Base-by-base conservation (phyloP, 1,140 invertebrate species). In the Mesaphorura yosii region DNA sequence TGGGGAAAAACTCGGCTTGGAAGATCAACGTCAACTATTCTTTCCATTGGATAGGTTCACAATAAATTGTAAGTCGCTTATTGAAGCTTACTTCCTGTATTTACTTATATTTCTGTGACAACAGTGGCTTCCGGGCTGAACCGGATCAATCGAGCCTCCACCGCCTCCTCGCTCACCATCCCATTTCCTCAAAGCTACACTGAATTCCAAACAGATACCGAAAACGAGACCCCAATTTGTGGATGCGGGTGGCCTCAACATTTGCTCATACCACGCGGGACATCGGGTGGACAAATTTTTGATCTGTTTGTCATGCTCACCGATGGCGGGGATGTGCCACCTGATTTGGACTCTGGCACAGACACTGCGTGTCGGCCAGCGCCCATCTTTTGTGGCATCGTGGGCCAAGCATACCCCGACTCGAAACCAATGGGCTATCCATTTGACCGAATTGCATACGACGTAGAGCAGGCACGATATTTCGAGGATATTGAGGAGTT, bases 241-340 rank as follows among this genome's bases (percentile, higher is more conserved):
- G 85, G 86, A 29, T 89, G 86, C 66, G 86, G 86, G 40, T 88
- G 86, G 85, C 87, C 87, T 1, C 78, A 87, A 44, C 84, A 90
- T 66, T 79, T 89, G 80, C 72, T 90, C 1, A 66, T 87, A 27
- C 81, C 86, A 0, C 83, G 80, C 67, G 87, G 87, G 23, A 78
- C 67, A 3, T 66, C 73, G 2, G 73, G 76, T 53, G 86, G 86
- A 17, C 78, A 78, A 64, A 68, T 71, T 0, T 79, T 79, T 64
- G 76, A 84, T 48, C 66, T 88, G 2, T 88, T 87, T 66, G 79
- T 81, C 29, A 88, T 88, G 83, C 70, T 88, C n/a, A 83, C 84
- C 25, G 78, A 88, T 69, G 83, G 78, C 64, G 70, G 72, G 15
- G 74, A 77, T 3, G 84, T 88, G 63, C 73, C 69, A 66, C 67